Percentiles rank a stretch among this genome's conserved stretches.
phyloP scores from a whole-genome alignment of 1,140 invertebrate species.

The Triops longicaudatus region DNA sequence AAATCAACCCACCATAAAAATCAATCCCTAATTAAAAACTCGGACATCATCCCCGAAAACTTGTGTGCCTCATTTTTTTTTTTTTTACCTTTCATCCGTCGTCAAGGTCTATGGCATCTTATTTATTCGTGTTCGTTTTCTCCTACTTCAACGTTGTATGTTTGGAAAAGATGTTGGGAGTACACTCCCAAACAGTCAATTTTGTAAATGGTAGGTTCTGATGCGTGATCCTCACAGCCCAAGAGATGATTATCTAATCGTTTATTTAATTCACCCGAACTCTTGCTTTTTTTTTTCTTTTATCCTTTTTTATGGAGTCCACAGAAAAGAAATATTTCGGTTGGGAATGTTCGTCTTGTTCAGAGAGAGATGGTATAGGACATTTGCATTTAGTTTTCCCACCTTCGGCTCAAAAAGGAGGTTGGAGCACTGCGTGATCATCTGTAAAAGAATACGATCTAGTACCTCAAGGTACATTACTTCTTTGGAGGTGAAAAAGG shows the following conservation, averaged over 20 bases:
- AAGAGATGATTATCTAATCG: neutral
- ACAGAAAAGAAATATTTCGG: too few species aligned
- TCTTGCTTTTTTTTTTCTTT: neutral
- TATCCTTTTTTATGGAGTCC: neutral
- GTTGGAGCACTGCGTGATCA: too few species aligned
- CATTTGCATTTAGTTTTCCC: too few species aligned
- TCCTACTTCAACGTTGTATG: neutral
- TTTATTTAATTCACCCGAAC: neutral
- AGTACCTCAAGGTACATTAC: too few species aligned
- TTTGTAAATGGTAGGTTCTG: neutral
- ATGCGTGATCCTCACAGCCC: neutral
- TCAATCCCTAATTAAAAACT: constrained; percentile 8
- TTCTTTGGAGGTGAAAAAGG: too few species aligned
- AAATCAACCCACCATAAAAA: neutral
- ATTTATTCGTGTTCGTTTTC: neutral
- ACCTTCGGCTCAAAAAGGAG: too few species aligned
- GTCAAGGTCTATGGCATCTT: neutral
- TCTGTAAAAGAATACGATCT: too few species aligned
- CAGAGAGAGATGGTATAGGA: too few species aligned
- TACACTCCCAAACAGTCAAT: neutral
- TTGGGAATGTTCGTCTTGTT: too few species aligned
- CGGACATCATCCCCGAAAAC: neutral
- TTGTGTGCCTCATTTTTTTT: neutral
- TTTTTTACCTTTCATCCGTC: neutral
- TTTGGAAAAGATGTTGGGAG: neutral